phyloP scores from a whole-genome alignment of 1,140 invertebrate species.

The Aphis craccivora region DNA sequence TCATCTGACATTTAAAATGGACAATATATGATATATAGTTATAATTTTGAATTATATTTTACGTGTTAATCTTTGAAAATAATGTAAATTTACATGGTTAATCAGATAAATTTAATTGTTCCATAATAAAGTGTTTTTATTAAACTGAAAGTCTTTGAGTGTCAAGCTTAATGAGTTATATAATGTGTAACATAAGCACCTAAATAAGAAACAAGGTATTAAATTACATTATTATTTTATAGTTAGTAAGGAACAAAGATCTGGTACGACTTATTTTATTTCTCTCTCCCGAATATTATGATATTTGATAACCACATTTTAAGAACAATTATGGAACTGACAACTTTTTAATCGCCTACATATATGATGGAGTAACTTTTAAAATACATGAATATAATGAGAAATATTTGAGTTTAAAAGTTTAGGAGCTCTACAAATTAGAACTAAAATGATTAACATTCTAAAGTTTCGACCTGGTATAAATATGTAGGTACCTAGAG shows the following conservation, averaged over 20 bases:
- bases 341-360: constrained; percentile 5
- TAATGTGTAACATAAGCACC: constrained; percentile 28
- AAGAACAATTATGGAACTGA: background rate
- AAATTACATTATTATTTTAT: constrained; percentile 39
- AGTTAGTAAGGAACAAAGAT: background rate
- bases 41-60: background rate
- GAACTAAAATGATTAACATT: constrained; percentile 13
- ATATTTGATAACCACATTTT: background rate
- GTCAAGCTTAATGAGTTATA: constrained; percentile 23
- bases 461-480: background rate
- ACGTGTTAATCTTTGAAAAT: background rate
- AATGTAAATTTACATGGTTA: background rate
- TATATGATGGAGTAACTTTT: constrained; percentile 1
- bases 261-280: constrained; percentile 17
- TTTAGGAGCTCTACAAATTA: constrained; percentile 11
- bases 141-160: constrained; percentile 9
- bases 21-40: background rate
- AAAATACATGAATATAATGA: background rate
- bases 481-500: background rate
- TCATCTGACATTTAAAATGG: too few species aligned
- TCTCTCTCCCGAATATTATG: background rate
- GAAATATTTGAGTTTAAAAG: constrained; percentile 8
- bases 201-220: constrained; percentile 30
- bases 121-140: background rate
- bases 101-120: background rate